These are phyloP conservation scores for Malurus leucopterus DNA, from an alignment of 2,797 vertebrate species.

Conservation along the genomic window DNA sequence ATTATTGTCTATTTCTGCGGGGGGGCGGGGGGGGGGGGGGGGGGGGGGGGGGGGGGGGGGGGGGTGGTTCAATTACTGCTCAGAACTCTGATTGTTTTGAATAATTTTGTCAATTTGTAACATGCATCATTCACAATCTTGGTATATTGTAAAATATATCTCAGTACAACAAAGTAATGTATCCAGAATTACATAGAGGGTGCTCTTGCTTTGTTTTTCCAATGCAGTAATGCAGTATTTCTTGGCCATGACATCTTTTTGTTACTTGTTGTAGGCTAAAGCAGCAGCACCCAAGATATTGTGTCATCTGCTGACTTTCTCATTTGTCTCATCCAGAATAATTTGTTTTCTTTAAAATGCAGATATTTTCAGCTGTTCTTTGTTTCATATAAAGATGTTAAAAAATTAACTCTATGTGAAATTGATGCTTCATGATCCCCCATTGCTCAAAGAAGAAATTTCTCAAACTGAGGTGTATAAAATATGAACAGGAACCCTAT, in stretches of 20 bases:
- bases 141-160: not conserved
- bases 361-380: not conserved
- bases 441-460: not conserved
- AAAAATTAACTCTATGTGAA: not conserved
- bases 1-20: not conserved
- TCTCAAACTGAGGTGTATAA: not conserved
- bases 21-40: too few species aligned
- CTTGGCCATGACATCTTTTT: not conserved
- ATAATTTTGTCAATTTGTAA: not conserved
- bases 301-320: not conserved
- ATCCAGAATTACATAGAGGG: conserved; percentile 38
- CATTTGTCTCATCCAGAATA: not conserved
- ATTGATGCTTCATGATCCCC: not conserved
- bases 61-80: not conserved
- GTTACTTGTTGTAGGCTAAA: not conserved
- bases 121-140: not conserved
- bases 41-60: too few species aligned
- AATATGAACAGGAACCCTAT: not conserved
- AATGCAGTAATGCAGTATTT: not conserved
- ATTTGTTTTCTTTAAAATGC: not conserved
- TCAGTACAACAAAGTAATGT: not conserved
- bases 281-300: not conserved
- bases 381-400: not conserved
- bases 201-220: conserved; percentile 61
- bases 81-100: not conserved